These are phyloP conservation scores for Corythornis madagascariensis DNA, from an alignment of 2,113 vertebrate species.

Conservation along the genomic window DNA sequence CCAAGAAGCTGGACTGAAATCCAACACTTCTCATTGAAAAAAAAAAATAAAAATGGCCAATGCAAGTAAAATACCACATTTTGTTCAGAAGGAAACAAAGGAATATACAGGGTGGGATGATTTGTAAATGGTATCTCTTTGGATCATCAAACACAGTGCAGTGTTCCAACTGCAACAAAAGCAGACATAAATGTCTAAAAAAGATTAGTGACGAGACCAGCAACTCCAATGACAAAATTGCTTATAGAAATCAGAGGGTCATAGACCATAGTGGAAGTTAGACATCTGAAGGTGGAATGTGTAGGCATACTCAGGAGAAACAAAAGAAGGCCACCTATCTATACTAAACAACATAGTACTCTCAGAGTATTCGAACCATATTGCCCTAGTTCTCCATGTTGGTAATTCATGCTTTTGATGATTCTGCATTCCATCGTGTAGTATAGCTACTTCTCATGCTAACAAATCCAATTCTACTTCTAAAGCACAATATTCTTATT, in stretches of 20 bases:
- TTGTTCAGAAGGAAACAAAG: not conserved
- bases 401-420: rapidly evolving
- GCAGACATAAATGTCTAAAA: not conserved
- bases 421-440: not conserved
- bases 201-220: not conserved
- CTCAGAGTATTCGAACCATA: not conserved
- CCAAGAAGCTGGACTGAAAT: not conserved
- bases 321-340: not conserved
- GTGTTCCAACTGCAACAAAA: not conserved
- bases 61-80: not conserved
- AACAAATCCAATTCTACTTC: not conserved
- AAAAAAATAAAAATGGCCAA: not conserved
- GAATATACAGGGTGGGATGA: not conserved
- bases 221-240: not conserved
- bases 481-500: not conserved
- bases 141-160: not conserved
- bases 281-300: not conserved
- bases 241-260: not conserved
- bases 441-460: not conserved
- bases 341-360: not conserved
- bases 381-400: not conserved
- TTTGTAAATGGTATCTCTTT: not conserved
- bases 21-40: not conserved
- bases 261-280: not conserved
- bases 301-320: not conserved